Conservation (phyloP, 2,888 invertebrate genomes). For the Cerastis rubricosa region DNA sequence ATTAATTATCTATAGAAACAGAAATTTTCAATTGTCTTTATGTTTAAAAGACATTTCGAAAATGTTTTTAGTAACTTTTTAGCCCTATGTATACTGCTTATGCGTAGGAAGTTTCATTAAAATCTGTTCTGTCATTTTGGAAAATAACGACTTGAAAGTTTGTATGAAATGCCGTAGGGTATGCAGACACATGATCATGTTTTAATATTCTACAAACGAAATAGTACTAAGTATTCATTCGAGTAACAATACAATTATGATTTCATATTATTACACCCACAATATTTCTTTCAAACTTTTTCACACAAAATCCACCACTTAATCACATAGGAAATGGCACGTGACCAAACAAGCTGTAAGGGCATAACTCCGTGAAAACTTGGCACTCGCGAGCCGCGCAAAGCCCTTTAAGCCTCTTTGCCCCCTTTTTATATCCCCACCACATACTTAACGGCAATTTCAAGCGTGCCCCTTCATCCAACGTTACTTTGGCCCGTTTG, state of each 20-base stretch:
- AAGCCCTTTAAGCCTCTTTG: conserved; percentile 86
- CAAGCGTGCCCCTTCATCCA: conserved; percentile 80
- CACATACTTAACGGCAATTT: conserved; percentile 88
- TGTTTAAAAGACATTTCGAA: no score
- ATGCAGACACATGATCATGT: background rate
- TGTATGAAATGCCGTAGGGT: no score
- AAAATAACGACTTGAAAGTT: no score
- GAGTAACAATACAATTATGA: conserved; percentile 19
- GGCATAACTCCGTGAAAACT: conserved; percentile 82
- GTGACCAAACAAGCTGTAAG: conserved; percentile 81
- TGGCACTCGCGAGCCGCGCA: conserved; percentile 80
- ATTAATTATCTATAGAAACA: no score
- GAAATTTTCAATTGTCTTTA: no score
- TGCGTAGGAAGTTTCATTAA: no score
- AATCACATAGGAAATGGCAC: conserved; percentile 84
- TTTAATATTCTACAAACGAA: background rate
- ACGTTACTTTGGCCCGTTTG: conserved; percentile 73
- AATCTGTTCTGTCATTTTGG: no score
- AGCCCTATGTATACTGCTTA: no score
- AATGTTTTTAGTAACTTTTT: no score
- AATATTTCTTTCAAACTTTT: conserved; percentile 69
- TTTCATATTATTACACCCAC: conserved; percentile 46
- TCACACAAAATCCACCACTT: conserved; percentile 79
- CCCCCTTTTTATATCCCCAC: conserved; percentile 85
- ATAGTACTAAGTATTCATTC: background rate